A percentile compares a stretch with the other conserved stretches of the same genome.
These are phyloP conservation scores for Aelia acuminata DNA, from an alignment of 2,888 invertebrate species.

Conservation along the genomic window DNA sequence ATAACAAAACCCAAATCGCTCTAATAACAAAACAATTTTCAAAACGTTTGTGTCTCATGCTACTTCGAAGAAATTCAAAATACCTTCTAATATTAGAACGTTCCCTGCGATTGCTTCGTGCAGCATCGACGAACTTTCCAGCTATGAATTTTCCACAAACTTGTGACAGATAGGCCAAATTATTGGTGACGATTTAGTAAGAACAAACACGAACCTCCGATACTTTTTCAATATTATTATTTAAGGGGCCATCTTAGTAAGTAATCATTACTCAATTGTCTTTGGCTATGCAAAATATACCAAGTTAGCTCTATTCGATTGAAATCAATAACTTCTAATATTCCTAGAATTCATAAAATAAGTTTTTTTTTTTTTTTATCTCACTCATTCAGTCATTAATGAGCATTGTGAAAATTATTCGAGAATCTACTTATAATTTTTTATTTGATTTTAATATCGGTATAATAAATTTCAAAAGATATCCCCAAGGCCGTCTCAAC, in stretches of 20 bases:
- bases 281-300: not conserved
- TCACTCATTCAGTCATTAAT: too few relatives aligned
- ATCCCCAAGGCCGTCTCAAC: too few relatives aligned
- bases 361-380: not conserved
- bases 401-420: too few relatives aligned
- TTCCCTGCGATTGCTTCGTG: not conserved
- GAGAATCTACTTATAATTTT: too few relatives aligned
- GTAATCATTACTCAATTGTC: conserved; percentile 7
- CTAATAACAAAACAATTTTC: not conserved
- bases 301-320: not conserved
- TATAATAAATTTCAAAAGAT: too few relatives aligned
- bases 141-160: not conserved
- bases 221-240: conserved; percentile 2
- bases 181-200: not conserved
- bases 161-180: conserved; percentile 5
- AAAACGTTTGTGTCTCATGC: not conserved
- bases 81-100: not conserved
- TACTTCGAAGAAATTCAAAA: not conserved
- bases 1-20: not conserved
- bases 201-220: not conserved
- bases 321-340: not conserved
- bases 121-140: not conserved
- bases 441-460: too few relatives aligned
- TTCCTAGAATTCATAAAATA: not conserved
- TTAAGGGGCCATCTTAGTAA: not conserved